Conservation (phyloP, 2,113 vertebrate species). For the Suricata suricatta region DNA sequence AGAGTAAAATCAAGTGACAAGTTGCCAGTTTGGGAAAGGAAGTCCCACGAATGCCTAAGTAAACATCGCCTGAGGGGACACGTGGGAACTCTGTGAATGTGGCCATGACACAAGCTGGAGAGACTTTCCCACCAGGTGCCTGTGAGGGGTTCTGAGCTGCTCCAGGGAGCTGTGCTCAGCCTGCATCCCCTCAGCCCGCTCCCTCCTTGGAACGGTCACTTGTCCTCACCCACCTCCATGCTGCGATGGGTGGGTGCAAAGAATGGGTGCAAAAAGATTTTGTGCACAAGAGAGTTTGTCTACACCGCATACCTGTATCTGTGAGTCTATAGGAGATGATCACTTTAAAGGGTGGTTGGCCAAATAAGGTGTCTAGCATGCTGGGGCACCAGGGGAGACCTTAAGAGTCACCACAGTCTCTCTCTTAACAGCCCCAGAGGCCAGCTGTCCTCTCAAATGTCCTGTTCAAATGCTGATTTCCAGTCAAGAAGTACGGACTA, state of each 20-base stretch:
- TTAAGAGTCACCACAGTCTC: background rate
- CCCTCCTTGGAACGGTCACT: background rate
- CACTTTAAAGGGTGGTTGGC: background rate
- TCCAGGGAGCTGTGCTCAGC: background rate
- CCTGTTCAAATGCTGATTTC: background rate
- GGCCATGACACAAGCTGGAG: background rate
- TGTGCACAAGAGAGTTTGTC: background rate
- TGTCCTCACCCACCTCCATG: background rate
- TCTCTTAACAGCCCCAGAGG: background rate
- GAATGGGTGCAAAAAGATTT: background rate
- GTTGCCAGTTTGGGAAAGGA: background rate
- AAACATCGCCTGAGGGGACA: background rate
- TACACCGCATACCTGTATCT: background rate
- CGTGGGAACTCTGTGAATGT: fast-evolving
- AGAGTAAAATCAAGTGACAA: background rate
- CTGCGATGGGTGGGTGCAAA: background rate
- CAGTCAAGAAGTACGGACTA: background rate
- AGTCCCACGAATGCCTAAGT: background rate
- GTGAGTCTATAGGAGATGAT: background rate
- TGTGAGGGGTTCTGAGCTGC: background rate
- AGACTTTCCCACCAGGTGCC: fast-evolving
- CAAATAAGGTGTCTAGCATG: background rate
- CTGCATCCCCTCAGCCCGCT: fast-evolving
- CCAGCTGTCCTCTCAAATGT: background rate
- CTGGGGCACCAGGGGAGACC: background rate